Percentiles rank a stretch among this genome's conserved stretches.
phyloP scores from a whole-genome alignment of 53 echinoderm and acorn worm genomes.

The Glandiceps talaboti region DNA sequence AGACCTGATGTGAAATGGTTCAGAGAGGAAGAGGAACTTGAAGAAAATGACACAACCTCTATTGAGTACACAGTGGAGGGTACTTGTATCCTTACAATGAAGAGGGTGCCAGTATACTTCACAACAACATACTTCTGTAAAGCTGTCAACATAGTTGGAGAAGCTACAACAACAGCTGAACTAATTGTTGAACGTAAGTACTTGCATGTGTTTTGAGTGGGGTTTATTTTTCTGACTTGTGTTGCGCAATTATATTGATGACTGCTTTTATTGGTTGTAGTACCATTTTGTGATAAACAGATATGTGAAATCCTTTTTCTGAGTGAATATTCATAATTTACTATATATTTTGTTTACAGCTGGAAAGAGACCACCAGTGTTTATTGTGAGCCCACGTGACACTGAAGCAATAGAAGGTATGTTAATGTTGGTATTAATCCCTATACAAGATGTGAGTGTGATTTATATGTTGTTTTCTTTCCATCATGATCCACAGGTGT shows the following conservation, averaged over 20 bases:
- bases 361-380: constrained; percentile 5
- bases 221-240: too few relatives aligned
- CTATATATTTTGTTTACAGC: too few relatives aligned
- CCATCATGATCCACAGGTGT: too few relatives aligned
- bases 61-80: constrained; percentile 45
- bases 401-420: constrained; percentile 22
- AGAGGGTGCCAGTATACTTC: constrained; percentile 33
- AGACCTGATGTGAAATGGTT: constrained; percentile 35
- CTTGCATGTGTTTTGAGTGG: too few relatives aligned
- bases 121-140: constrained; percentile 47
- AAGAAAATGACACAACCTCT: constrained; percentile 31
- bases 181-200: constrained; percentile 58
- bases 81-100: constrained; percentile 35
- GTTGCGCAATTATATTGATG: too few relatives aligned
- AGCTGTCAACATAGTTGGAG: constrained; percentile 86
- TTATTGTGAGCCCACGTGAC: constrained; percentile 15
- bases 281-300: too few relatives aligned
- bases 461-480: too few relatives aligned
- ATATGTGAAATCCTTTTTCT: too few relatives aligned
- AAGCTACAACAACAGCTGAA: constrained; percentile 72
- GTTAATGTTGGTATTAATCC: too few relatives aligned
- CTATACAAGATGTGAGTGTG: too few relatives aligned
- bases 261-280: too few relatives aligned
- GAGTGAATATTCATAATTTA: too few relatives aligned
- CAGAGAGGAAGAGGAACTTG: constrained; percentile 30